phyloP scores from a whole-genome alignment of 23 tunicate genomes.

The Oikopleura albicans region DNA sequence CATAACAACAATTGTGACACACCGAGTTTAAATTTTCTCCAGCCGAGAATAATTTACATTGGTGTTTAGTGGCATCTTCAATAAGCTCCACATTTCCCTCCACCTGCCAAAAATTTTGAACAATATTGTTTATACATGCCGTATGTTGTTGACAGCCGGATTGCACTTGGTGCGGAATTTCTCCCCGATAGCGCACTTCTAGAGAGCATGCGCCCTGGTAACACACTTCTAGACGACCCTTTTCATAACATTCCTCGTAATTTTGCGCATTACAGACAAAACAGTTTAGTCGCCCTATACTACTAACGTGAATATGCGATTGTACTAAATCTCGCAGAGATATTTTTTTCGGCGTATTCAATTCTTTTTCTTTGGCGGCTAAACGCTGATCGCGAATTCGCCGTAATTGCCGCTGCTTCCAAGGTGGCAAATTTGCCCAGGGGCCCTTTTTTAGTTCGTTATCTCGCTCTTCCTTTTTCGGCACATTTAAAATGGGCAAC shows the following conservation, averaged over 20 bases:
- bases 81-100: neutral
- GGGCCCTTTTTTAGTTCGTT: neutral
- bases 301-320: no score
- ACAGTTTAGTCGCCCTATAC: no score
- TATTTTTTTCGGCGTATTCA: no score
- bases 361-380: no score
- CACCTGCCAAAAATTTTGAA: neutral
- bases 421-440: neutral
- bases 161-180: neutral
- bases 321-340: no score
- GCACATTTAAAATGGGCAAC: no score
- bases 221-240: no score
- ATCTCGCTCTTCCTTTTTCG: no score
- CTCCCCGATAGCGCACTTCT: neutral
- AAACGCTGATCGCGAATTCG: no score
- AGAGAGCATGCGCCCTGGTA: no score
- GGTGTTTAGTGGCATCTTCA: neutral
- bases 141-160: constrained; percentile 4
- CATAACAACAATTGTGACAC: neutral
- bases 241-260: no score
- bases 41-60: neutral
- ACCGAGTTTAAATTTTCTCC: neutral
- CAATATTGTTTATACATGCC: constrained; percentile 2
- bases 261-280: no score
- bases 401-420: neutral